Conservation (phyloP, 2,797 vertebrate genomes). For the Pempheris klunzingeri region DNA sequence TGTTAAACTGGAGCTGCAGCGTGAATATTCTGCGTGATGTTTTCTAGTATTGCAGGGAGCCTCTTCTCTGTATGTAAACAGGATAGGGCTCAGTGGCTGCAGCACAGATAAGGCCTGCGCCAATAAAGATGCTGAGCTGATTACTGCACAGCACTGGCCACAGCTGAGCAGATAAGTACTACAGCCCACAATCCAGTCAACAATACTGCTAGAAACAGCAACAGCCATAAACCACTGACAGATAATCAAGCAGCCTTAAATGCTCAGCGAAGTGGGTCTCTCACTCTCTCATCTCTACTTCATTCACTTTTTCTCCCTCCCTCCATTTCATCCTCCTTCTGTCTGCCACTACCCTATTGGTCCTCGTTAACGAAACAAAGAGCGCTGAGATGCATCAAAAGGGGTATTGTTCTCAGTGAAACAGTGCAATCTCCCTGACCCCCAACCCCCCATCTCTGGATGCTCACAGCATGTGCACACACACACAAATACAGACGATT, state of each 20-base stretch:
- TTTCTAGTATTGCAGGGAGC: constrained; percentile 16
- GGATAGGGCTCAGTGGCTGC: constrained; percentile 60
- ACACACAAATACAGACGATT: constrained; percentile 67
- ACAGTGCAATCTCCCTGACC: constrained; percentile 74
- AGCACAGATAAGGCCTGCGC: constrained; percentile 65
- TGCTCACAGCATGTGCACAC: constrained; percentile 60
- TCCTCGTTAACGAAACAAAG: constrained; percentile 80
- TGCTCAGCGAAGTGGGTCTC: constrained; percentile 24
- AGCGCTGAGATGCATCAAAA: constrained; percentile 80
- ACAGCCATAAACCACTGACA: constrained; percentile 63
- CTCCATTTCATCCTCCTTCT: constrained; percentile 66
- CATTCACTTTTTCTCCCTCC: constrained; percentile 50
- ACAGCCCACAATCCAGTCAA: constrained; percentile 45
- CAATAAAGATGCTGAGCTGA: constrained; percentile 74
- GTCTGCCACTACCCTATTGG: constrained; percentile 70
- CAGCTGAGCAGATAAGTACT: constrained; percentile 67
- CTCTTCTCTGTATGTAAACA: constrained; percentile 75
- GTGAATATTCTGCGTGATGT: constrained; percentile 48
- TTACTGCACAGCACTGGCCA: constrained; percentile 52
- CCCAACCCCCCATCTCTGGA: constrained; percentile 60
- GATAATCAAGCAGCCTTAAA: constrained; percentile 63
- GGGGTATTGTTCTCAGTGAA: constrained; percentile 78
- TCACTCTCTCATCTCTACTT: constrained; percentile 47
- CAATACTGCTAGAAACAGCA: constrained; percentile 40
- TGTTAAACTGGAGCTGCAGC: constrained; percentile 51